Percentiles rank a stretch among this genome's conserved stretches.
phyloP scores from a whole-genome alignment of 2,797 vertebrate genomes.

The Clangula hyemalis region DNA sequence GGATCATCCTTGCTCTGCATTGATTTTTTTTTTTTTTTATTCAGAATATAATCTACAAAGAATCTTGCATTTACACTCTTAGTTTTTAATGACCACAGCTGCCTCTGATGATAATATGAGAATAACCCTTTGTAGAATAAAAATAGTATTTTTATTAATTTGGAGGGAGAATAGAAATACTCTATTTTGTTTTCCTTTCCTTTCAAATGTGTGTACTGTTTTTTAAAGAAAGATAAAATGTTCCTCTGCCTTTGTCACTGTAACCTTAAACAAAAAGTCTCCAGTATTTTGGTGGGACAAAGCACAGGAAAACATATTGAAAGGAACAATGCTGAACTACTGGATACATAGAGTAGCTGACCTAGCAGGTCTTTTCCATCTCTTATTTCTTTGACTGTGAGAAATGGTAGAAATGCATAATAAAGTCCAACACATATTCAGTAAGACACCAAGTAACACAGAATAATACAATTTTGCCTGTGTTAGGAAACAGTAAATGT shows the following conservation, averaged over 20 bases:
- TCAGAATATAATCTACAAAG: not conserved
- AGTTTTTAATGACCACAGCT: not conserved
- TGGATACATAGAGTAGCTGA: not conserved
- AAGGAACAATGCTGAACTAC: slow-evolving; percentile 19
- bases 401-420: slow-evolving; percentile 20
- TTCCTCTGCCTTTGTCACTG: not conserved
- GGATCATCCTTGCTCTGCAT: not conserved
- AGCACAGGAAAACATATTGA: not conserved
- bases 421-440: slow-evolving; percentile 10
- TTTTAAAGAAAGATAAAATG: slow-evolving; percentile 27
- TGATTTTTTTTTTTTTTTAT: not conserved
- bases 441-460: not conserved
- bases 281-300: slow-evolving; percentile 1
- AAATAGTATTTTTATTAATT: not conserved
- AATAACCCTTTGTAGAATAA: not conserved
- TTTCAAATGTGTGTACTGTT: not conserved
- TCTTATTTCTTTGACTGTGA: slow-evolving; percentile 32
- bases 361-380: slow-evolving; percentile 37
- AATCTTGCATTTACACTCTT: not conserved
- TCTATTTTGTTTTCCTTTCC: not conserved
- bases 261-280: not conserved
- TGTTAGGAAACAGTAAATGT: slow-evolving; percentile 20
- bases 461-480: slow-evolving; percentile 18
- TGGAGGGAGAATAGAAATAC: slow-evolving; percentile 18
- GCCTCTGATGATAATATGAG: not conserved